Base-by-base conservation (phyloP, 2,797 vertebrate species). In the Spinus pinus region DNA sequence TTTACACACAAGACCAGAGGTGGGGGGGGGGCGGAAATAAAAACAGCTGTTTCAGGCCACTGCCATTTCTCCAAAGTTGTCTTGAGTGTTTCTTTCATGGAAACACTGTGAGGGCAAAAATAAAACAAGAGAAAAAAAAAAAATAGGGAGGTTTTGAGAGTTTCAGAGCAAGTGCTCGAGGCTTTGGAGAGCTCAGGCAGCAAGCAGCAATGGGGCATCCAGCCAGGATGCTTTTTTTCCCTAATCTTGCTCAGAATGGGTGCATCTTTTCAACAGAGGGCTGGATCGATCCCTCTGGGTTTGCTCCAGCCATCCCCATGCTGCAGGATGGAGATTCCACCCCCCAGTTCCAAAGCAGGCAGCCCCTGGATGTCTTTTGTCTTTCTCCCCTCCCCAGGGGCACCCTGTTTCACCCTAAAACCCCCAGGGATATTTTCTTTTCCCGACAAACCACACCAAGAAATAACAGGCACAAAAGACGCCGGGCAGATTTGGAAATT, bases 171-270 rank as follows among this genome's bases (percentile, higher is more conserved):
- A 81, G 54, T 16, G 0, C 31, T 72, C 0, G 2, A 60, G 50
- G 77, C 67, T 95, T 81, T 69, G 81, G 83, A 89, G 67, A 50
- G 53, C 39, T 82, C 73, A 87, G 39, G n/a, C 70, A 77, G 66
- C 12, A 18, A 71, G 27, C 58, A 66, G 65, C 56, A 91, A 39
- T 7, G 31, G 20, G 56, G 74, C 12, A 11, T 19, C 46, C 30
- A 44, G 73, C 77, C 66, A 80, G 54, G n/a, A 80, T 16, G 28
- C 4, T 21, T 28, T 62, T 74, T 72, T 47, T 11, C 12, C 39
- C 16, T 42, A 20, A n/a, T 78, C 47, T 91, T 61, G 44, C 56
- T 81, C 51, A 58, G 71, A 92, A 79, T 33, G 11, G 2, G 22
- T 22, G 28, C 41, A 37, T 75, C 69, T 83, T 83, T 84, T 66